Conservation (phyloP, 2,888 invertebrate species). For the Sarcophaga rosellei region DNA sequence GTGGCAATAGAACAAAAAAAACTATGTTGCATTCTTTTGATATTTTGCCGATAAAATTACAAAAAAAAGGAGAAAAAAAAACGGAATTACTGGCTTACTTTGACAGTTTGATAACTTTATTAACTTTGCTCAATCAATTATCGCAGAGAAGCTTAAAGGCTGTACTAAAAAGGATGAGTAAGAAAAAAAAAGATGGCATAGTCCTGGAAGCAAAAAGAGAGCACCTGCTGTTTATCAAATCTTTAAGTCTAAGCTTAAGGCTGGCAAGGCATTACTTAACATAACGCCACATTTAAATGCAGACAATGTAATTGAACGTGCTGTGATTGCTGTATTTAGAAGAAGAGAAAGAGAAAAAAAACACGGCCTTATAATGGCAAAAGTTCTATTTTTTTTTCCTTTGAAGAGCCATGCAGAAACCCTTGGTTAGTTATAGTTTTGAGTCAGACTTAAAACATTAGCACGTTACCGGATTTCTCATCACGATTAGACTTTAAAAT, state of each 20-base stretch:
- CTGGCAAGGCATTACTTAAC: slow-evolving; percentile 35
- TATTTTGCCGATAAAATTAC: slow-evolving; percentile 52
- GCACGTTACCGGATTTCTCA: slow-evolving; percentile 69
- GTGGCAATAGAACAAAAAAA: not conserved
- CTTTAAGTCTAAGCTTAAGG: slow-evolving; percentile 36
- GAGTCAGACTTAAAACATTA: slow-evolving; percentile 63
- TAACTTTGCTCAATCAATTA: slow-evolving; percentile 68
- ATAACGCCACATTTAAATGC: slow-evolving; percentile 76
- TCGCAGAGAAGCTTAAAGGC: slow-evolving; percentile 27
- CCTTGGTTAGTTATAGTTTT: slow-evolving; percentile 25
- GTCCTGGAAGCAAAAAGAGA: slow-evolving; percentile 43
- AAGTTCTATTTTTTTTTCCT: slow-evolving; percentile 37
- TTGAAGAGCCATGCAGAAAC: not conserved
- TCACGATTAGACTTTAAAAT: slow-evolving; percentile 68
- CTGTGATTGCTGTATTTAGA: slow-evolving; percentile 61
- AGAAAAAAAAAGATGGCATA: slow-evolving; percentile 10
- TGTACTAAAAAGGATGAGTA: slow-evolving; percentile 39
- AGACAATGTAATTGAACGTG: slow-evolving; percentile 78
- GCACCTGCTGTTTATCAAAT: slow-evolving; percentile 69
- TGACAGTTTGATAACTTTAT: slow-evolving; percentile 68
- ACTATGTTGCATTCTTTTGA: slow-evolving; percentile 43
- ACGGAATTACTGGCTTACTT: slow-evolving; percentile 46
- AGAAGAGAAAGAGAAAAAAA: slow-evolving; percentile 31
- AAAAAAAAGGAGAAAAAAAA: not conserved
- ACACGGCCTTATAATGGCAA: slow-evolving; percentile 71